phyloP scores from a whole-genome alignment of 2,888 invertebrate species.

The Argynnis bischoffii region DNA sequence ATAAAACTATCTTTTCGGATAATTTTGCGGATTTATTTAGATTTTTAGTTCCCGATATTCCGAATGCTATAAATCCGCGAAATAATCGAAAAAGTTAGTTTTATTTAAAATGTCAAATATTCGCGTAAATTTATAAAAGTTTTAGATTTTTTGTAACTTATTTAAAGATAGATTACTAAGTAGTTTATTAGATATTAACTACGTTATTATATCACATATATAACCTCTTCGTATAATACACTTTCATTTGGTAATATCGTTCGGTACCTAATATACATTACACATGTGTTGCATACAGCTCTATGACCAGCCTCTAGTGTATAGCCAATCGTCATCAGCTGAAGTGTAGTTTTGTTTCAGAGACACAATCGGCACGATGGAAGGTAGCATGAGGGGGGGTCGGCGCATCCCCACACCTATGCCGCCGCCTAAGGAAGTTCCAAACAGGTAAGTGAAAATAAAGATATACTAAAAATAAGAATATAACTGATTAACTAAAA shows the following conservation, averaged over 20 bases:
- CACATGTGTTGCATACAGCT: neutral
- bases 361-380: constrained; percentile 55
- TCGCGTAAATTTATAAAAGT: no score
- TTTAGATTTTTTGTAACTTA: no score
- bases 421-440: constrained; percentile 67
- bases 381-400: constrained; percentile 61
- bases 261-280: neutral
- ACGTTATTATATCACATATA: no score
- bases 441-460: constrained; percentile 48
- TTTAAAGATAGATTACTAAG: no score
- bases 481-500: neutral
- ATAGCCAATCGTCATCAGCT: constrained; percentile 25
- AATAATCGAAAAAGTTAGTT: no score
- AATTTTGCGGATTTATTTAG: no score
- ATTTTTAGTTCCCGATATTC: no score
- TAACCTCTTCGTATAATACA: neutral
- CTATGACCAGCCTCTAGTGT: neutral
- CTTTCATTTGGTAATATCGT: neutral
- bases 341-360: constrained; percentile 43
- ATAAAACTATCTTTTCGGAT: no score
- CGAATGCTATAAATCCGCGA: no score
- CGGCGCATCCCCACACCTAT: constrained; percentile 75
- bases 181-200: no score
- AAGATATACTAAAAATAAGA: constrained; percentile 4
- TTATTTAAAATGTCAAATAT: no score